Evolutionary conservation across 2,888 invertebrate genomes (phyloP), one percentile per base, ranked within the genome.

Genomic region (Chloromyia formosa): DNA sequence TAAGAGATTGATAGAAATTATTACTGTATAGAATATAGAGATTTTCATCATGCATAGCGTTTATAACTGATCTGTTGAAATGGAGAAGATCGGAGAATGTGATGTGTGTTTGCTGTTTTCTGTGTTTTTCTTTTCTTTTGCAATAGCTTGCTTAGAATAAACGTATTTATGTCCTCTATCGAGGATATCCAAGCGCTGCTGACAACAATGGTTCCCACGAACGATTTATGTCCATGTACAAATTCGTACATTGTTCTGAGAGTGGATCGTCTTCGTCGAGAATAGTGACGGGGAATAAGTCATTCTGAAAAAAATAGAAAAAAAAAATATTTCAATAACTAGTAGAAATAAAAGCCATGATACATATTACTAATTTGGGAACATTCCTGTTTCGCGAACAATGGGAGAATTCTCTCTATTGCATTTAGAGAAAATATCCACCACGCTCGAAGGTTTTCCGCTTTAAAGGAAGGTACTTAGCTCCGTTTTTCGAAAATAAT

Each of bases 121-220:
- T 10, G 5, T 56, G 5, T 56, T 56, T 56, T 56, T 16, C 22
- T 56, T 54, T 54, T 54, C 16, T n/a, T 54, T 54, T 54, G 54
- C 16, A 5, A 16, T 20, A 16, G 16, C 5, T 49, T 49, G 2
- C 49, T 49, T 3, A n/a, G 49, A n/a, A n/a, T n/a, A n/a, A n/a
- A n/a, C n/a, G n/a, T n/a, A n/a, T n/a, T n/a, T n/a, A n/a, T 49
- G 49, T 49, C 14, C 27, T 66, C 77, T 76, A 79, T 56, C 78
- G 77, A 16, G 84, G 83, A 80, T 83, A 84, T 2, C 85, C 84
- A 45, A 86, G 79, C 9, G 85, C 85, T 23, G 86, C 85, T n/a
- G 84, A 82, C 42, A 86, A 78, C 27, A 86, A 77, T 1, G 84
- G 85, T 74, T 86, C 85, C 86, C 86, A 86, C 18, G 84, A 83